Percentiles rank a stretch among this genome's conserved stretches.
These are phyloP conservation scores for Agapornis canus DNA, from an alignment of 2,797 vertebrate genomes.

Conservation along the genomic window DNA sequence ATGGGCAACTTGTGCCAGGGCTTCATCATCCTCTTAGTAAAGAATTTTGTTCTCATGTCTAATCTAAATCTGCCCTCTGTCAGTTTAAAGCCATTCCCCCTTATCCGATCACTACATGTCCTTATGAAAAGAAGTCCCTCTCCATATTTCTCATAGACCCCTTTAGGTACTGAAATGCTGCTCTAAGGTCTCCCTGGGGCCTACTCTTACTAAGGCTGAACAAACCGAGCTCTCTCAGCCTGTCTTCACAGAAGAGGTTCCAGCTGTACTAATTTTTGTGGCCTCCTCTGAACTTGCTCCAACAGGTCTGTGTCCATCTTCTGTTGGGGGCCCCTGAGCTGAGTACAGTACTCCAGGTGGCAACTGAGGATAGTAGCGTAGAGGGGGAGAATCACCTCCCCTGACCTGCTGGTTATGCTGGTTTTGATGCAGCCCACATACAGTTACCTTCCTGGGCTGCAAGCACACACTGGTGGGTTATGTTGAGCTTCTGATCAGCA, in stretches of 20 bases:
- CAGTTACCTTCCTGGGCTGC: neutral
- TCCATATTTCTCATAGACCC: neutral
- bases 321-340: neutral
- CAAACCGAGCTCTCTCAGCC: neutral
- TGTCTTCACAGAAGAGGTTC: neutral
- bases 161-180: neutral
- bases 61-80: neutral
- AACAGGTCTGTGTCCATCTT: neutral
- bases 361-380: neutral
- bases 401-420: neutral
- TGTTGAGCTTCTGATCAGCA: neutral
- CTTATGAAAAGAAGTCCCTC: neutral
- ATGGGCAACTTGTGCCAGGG: neutral
- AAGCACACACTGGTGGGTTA: neutral
- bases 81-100: neutral
- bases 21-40: neutral
- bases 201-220: neutral
- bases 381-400: neutral
- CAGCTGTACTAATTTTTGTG: neutral
- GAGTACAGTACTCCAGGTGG: neutral
- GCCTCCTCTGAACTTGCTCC: neutral
- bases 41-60: neutral
- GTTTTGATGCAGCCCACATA: neutral
- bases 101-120: neutral
- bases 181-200: neutral